These are phyloP conservation scores for Salmo trutta DNA, from an alignment of 2,797 vertebrate species.

Conservation along the genomic window DNA sequence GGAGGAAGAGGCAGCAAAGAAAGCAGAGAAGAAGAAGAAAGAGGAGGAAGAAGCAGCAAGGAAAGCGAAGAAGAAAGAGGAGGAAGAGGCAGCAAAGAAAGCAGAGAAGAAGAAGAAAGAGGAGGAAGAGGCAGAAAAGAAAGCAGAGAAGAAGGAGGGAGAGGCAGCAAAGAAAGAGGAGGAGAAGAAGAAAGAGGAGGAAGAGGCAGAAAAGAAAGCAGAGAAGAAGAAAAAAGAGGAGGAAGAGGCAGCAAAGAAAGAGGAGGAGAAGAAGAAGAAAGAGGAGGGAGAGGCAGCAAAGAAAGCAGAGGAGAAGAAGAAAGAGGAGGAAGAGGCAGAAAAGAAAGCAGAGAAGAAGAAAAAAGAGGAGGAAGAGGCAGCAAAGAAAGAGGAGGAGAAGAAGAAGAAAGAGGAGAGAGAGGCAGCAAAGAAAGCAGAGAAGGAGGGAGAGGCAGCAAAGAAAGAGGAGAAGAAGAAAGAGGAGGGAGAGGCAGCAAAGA, in stretches of 20 bases:
- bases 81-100: no score
- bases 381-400: slow-evolving; percentile 25
- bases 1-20: no score
- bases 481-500: slow-evolving; percentile 22
- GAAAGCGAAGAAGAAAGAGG: no score
- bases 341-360: slow-evolving; percentile 36
- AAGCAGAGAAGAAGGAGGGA: background rate
- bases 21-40: no score
- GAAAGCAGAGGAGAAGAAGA: slow-evolving; percentile 27
- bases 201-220: slow-evolving; percentile 14
- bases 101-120: slow-evolving; percentile 17
- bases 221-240: slow-evolving; percentile 42
- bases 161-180: slow-evolving; percentile 4
- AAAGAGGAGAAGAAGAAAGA: background rate
- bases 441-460: background rate
- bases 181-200: slow-evolving; percentile 51
- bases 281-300: slow-evolving; percentile 30
- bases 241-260: no score
- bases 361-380: slow-evolving; percentile 25
- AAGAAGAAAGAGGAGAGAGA: background rate
- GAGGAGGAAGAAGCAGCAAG: no score
- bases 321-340: slow-evolving; percentile 28
- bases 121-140: slow-evolving; percentile 15
- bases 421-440: background rate
- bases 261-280: slow-evolving; percentile 24